A percentile compares a stretch with the other conserved stretches of the same genome.
These are phyloP conservation scores for Agelaius tricolor DNA, from an alignment of 2,113 vertebrate genomes.

Conservation along the genomic window DNA sequence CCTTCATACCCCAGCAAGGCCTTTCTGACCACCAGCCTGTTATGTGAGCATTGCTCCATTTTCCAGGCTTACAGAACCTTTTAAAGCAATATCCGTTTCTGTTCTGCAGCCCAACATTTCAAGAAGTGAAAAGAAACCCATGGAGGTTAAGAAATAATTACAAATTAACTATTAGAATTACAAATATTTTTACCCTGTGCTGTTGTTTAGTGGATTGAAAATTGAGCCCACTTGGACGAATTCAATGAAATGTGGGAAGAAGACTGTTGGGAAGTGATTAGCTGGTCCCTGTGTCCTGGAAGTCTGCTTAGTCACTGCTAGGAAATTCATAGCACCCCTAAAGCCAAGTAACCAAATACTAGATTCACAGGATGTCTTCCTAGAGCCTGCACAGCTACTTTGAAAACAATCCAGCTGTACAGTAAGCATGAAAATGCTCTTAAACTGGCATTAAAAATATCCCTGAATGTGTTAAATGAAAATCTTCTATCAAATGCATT, in stretches of 20 bases:
- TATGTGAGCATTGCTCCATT: neutral
- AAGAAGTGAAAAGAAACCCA: neutral
- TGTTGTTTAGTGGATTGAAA: neutral
- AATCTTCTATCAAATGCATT: neutral
- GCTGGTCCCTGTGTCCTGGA: neutral
- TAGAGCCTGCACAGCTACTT: neutral
- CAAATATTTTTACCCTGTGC: neutral
- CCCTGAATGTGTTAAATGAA: neutral
- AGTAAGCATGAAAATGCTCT: neutral
- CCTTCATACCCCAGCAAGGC: neutral
- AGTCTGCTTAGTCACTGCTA: neutral
- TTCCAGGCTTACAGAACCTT: neutral
- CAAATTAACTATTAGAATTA: neutral
- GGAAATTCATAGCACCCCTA: neutral
- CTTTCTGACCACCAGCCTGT: neutral
- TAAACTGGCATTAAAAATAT: neutral
- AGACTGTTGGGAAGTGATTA: conserved; percentile 1
- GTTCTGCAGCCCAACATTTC: neutral
- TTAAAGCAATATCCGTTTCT: neutral
- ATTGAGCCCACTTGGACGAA: neutral
- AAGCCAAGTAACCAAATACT: neutral
- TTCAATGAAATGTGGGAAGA: neutral
- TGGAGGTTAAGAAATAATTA: neutral
- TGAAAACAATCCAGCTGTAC: neutral
- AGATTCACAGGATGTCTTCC: neutral